Evolutionary conservation across 1,140 invertebrate species (phyloP), one percentile per base, ranked within the genome.

Genomic region (Dendrolimus punctatus): DNA sequence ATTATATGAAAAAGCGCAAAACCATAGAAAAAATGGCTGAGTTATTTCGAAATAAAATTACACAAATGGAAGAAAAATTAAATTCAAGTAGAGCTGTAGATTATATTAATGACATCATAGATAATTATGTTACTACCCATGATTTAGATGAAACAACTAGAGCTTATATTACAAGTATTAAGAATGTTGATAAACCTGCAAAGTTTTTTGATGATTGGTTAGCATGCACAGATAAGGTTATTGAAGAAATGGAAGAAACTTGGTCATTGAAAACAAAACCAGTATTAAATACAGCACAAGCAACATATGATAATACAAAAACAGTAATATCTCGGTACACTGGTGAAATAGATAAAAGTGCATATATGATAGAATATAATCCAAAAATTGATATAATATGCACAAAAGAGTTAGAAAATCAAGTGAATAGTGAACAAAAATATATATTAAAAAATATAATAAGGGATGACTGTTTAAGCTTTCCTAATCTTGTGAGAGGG

Each of bases 361-460:
- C 60, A 0, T 83, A 73, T 46, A 72, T 58, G 7, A 47, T 85
- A 40, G 75, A 80, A 55, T 85, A 76, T 47, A 72, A 81, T 51
- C 64, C 58, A 4, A 67, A 71, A 55, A 70, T 58, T 6, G 80
- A 85, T 51, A 46, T 63, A 46, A 79, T 85, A 47, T 66, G 51
- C 44, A 81, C 77, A 2, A 68, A 69, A 51, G 71, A 75, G n/a
- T 55, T 85, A 6, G 58, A 79, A 55, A 58, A 39, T 37, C 62
- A 73, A 58, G 81, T 82, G 0, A 79, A 80, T 44, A 74, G 60
- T n/a, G 60, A 81, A 64, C 81, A 85, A 46, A 77, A 77, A 44
- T 85, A 73, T 57, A 68, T 85, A n/a, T 57, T 85, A 5, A 73
- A 64, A 40, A 85, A 85, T 49, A 66, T 85, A 40, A 58, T 71